Percentiles rank a stretch among this genome's conserved stretches.
phyloP scores from a whole-genome alignment of 1,140 invertebrate genomes.

The Monomorium pharaonis region DNA sequence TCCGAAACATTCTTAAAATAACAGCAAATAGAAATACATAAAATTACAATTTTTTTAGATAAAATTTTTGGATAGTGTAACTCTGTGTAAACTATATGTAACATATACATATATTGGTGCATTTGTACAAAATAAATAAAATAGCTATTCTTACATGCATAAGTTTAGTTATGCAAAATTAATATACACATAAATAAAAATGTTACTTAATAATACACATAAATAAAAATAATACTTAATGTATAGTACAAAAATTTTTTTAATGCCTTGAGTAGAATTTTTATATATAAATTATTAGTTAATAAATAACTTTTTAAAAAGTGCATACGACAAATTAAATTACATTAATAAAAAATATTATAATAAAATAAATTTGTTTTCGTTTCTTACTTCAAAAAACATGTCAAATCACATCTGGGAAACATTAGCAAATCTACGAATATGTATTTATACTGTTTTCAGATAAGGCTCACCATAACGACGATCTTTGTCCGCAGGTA shows the following conservation, averaged over 20 bases:
- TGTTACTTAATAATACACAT: too few species aligned
- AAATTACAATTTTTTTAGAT: slow-evolving; percentile 19
- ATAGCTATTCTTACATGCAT: too few species aligned
- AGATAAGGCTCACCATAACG: slow-evolving; percentile 78
- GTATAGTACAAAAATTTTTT: too few species aligned
- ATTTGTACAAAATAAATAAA: too few species aligned
- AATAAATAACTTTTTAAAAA: not conserved
- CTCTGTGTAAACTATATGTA: not conserved
- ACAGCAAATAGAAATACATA: slow-evolving; percentile 61
- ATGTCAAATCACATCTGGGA: slow-evolving; percentile 2
- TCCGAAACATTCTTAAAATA: slow-evolving; percentile 70
- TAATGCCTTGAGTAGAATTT: too few species aligned
- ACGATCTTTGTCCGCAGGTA: slow-evolving; percentile 87
- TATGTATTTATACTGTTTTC: not conserved
- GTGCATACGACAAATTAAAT: not conserved
- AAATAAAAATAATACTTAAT: not conserved
- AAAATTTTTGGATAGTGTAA: not conserved
- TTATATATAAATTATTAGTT: not conserved
- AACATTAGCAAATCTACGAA: not conserved
- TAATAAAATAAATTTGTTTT: slow-evolving; percentile 3
- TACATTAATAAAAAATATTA: too few species aligned
- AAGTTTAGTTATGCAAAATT: too few species aligned
- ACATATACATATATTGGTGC: not conserved
- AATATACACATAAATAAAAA: not conserved
- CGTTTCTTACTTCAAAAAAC: not conserved